Evolutionary conservation across 2,888 invertebrate genomes (phyloP), one percentile per base, ranked within the genome.

Genomic region (Hecatera dysodea): DNA sequence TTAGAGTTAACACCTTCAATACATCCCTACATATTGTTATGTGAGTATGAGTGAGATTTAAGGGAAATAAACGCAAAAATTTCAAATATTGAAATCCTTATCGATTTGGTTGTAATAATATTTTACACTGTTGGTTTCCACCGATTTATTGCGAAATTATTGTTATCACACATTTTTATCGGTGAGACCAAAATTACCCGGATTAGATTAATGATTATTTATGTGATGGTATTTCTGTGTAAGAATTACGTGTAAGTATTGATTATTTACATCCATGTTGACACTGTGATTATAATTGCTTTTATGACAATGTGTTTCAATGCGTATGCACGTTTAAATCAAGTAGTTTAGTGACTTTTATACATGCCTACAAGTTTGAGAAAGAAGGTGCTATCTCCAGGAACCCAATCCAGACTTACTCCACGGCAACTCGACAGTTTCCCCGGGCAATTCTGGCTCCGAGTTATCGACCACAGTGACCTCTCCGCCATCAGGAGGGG

Each of bases 371-470:
- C 39, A 39, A 22, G 19, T 42, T 50, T 50, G 27, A 53, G 22
- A 50, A 59, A 81, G 80, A 89, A 91, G 92, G 91, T 91, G 92
- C 87, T 90, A 93, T 90, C 90, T 91, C 89, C 63, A 64, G 63
- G 42, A 78, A 75, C 78, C 86, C 83, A 81, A 84, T 84, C 87
- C 88, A 87, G 87, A 95, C 96, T 96, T 94, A 96, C 96, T 94
- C 93, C 94, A 96, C 70, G 96, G 96, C 78, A 96, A 90, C 87
- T 95, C 95, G 87, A 96, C 96, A 56, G 93, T 94, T 84, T 96
- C 96, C 74, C 96, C 96, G 55, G 95, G 94, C 78, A 95, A 91
- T 87, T 93, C 92, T 9, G 96, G 90, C 73, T 89, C 88, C 65
- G 90, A 83, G 56, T 88, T 86, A 61, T 92, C 91, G 65, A 92